Evolutionary conservation across 1,140 invertebrate genomes (phyloP).

Genomic region (Asbolus verrucosus): DNA sequence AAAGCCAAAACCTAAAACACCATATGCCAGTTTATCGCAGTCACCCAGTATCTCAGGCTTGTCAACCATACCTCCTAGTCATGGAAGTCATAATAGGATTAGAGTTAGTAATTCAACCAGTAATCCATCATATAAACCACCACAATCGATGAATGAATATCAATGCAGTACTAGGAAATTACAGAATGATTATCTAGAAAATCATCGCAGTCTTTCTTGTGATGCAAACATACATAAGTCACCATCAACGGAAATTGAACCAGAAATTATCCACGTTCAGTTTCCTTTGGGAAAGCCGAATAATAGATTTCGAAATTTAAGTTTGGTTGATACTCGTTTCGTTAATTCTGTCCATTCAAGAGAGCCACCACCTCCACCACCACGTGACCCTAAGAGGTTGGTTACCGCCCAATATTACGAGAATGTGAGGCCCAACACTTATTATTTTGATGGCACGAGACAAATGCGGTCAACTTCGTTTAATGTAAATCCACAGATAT

Average conservation of each 20-base stretch:
- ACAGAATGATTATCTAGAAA: slow-evolving; percentile 48
- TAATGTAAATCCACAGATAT: slow-evolving; percentile 2
- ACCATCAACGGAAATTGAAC: slow-evolving; percentile 51
- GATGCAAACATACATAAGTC: slow-evolving; percentile 62
- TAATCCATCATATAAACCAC: slow-evolving; percentile 59
- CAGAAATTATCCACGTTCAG: slow-evolving; percentile 57
- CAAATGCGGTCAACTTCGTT: slow-evolving; percentile 50
- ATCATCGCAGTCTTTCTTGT: slow-evolving; percentile 60
- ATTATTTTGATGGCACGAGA: slow-evolving; percentile 65
- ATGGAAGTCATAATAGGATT: slow-evolving; percentile 55
- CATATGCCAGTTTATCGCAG: slow-evolving; percentile 51
- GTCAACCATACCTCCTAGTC: slow-evolving; percentile 63
- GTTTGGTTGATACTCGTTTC: slow-evolving; percentile 54
- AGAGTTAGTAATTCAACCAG: slow-evolving; percentile 60
- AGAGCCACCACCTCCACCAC: slow-evolving; percentile 75
- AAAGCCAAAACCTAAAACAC: slow-evolving; percentile 44
- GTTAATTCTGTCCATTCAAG: slow-evolving; percentile 41
- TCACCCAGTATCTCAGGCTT: slow-evolving; percentile 55
- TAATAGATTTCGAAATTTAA: slow-evolving; percentile 56
- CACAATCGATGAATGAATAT: slow-evolving; percentile 59
- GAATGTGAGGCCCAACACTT: slow-evolving; percentile 67
- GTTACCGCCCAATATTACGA: slow-evolving; percentile 67
- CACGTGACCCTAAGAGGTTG: slow-evolving; percentile 74
- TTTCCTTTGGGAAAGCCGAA: slow-evolving; percentile 58
- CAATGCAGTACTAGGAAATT: slow-evolving; percentile 50